These are phyloP conservation scores for Drosophila putrida DNA, from an alignment of 2,888 invertebrate genomes.

Conservation along the genomic window DNA sequence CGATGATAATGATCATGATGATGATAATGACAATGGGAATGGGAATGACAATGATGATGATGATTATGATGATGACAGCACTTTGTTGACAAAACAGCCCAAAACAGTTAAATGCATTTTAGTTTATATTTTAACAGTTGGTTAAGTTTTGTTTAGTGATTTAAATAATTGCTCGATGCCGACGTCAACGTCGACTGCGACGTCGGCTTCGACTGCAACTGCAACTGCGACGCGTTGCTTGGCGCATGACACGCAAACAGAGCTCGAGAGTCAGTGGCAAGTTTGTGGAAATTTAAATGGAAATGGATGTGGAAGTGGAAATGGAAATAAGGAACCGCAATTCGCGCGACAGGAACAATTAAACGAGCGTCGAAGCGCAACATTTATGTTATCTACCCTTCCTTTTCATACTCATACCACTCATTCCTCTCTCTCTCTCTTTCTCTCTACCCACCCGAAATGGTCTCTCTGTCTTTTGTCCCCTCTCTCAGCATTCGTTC, in stretches of 20 bases:
- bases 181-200: conserved; percentile 2
- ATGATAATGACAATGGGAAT: conserved; percentile 27
- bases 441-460: background rate
- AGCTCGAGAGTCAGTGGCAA: background rate
- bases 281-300: conserved; percentile 21
- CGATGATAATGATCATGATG: conserved; percentile 10
- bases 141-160: conserved; percentile 82
- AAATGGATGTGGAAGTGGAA: conserved; percentile 3
- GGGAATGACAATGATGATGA: conserved; percentile 30
- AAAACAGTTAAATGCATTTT: conserved; percentile 82
- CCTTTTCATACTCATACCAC: no score
- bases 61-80: conserved; percentile 68
- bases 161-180: conserved; percentile 70
- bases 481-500: conserved; percentile 43
- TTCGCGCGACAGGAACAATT: conserved; percentile 77
- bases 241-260: conserved; percentile 46
- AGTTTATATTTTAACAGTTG: conserved; percentile 84
- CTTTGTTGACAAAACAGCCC: conserved; percentile 77
- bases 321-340: conserved; percentile 57
- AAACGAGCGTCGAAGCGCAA: conserved; percentile 72
- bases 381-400: conserved; percentile 35
- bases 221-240: conserved; percentile 10
- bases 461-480: background rate
- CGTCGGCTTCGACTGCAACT: conserved; percentile 2
- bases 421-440: background rate